phyloP scores from a whole-genome alignment of 2,888 invertebrate genomes.

The Sinohyriopsis cumingii region DNA sequence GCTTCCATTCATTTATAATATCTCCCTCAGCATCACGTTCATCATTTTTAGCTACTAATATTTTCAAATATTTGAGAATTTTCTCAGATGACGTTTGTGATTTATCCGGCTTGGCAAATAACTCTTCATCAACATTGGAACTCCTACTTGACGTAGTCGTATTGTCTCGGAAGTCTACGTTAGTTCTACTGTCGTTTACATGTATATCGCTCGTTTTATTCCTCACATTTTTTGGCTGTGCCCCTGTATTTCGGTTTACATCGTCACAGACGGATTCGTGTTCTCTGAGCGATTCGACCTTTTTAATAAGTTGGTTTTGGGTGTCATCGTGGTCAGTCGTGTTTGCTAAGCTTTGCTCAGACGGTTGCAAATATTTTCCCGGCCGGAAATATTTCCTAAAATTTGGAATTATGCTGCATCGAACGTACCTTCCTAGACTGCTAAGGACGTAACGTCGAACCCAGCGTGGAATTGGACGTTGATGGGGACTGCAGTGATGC shows the following conservation, averaged over 20 bases:
- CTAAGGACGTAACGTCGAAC: constrained; percentile 66
- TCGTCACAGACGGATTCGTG: no score
- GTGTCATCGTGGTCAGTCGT: no score
- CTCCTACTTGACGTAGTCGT: constrained; percentile 38
- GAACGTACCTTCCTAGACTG: constrained; percentile 39
- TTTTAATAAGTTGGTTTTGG: no score
- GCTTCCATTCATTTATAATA: constrained; percentile 67
- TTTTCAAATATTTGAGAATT: constrained; percentile 59
- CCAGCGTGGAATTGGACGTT: constrained; percentile 74
- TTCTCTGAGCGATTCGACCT: no score
- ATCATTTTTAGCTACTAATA: constrained; percentile 62
- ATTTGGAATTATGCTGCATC: constrained; percentile 39
- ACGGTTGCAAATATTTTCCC: no score
- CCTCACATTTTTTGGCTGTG: constrained; percentile 1
- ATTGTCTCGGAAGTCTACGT: constrained; percentile 33
- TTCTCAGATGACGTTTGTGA: constrained; percentile 50
- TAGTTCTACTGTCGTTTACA: constrained; percentile 24
- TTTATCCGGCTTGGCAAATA: constrained; percentile 4
- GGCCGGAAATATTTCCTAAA: background rate
- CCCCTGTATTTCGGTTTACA: no score
- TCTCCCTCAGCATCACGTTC: constrained; percentile 59
- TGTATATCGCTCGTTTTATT: constrained; percentile 12
- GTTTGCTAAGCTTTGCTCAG: no score
- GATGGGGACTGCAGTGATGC: constrained; percentile 75
- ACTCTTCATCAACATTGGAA: constrained; percentile 29